Conservation (phyloP, 2,113 vertebrate species). For the Miniopterus natalensis region DNA sequence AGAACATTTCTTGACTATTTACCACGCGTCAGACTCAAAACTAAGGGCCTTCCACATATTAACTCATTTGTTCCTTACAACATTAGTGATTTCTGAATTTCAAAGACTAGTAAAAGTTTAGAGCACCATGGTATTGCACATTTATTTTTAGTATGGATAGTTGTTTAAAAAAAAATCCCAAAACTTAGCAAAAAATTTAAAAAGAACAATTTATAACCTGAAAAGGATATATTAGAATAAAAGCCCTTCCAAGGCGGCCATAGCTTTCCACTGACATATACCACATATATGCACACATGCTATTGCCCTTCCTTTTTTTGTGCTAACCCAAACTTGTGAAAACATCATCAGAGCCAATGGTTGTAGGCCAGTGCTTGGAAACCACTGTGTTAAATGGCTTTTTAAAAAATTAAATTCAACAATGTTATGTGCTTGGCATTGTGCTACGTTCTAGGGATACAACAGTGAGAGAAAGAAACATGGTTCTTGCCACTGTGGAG, state of each 20-base stretch:
- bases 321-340: constrained; percentile 20
- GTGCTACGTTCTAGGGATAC: not conserved
- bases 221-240: constrained; percentile 13
- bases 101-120: constrained; percentile 5
- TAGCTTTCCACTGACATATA: not conserved
- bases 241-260: constrained; percentile 24
- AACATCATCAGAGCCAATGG: constrained; percentile 13
- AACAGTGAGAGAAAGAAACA: not conserved
- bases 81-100: constrained; percentile 26
- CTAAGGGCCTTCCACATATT: constrained; percentile 13
- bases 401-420: constrained; percentile 52
- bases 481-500: not conserved
- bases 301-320: constrained; percentile 4
- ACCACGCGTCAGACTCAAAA: constrained; percentile 17
- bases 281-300: not conserved
- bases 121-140: not conserved
- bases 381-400: not conserved
- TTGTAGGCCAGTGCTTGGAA: not conserved
- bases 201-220: not conserved
- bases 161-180: not conserved
- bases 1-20: constrained; percentile 45
- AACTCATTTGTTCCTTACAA: not conserved
- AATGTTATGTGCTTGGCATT: not conserved
- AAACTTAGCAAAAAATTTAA: constrained; percentile 6
- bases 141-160: constrained; percentile 8